A percentile compares a stretch with the other conserved stretches of the same genome.
These are phyloP conservation scores for Synergus gifuensis DNA, from an alignment of 2,888 invertebrate genomes.

Conservation along the genomic window DNA sequence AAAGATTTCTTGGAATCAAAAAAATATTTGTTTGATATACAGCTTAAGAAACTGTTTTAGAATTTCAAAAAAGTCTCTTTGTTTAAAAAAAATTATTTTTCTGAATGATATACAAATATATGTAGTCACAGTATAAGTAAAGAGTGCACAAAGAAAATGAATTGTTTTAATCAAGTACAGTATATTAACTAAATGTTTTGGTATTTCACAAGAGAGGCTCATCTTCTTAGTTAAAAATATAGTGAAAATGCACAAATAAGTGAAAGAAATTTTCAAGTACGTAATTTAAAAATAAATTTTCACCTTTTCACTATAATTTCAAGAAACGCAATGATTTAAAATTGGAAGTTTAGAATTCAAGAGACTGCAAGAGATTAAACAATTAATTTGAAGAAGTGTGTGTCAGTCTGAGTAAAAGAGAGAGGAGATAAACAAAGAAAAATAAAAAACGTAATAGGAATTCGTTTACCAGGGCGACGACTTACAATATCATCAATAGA, in stretches of 20 bases:
- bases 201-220: neutral
- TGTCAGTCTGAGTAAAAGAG: constrained; percentile 44
- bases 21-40: no score
- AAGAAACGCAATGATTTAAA: no score
- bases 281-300: no score
- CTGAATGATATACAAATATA: neutral
- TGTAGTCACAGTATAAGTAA: constrained; percentile 36
- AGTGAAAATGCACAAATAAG: no score
- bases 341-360: neutral
- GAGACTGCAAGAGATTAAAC: neutral
- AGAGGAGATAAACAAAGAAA: constrained; percentile 55
- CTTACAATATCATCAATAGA: constrained; percentile 78
- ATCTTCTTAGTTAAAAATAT: no score
- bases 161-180: neutral
- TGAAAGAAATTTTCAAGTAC: no score
- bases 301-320: neutral
- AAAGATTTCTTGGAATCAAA: no score
- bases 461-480: constrained; percentile 76
- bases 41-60: no score
- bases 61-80: no score
- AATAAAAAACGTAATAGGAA: constrained; percentile 65
- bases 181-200: neutral
- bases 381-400: constrained; percentile 3
- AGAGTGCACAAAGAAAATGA: constrained; percentile 40
- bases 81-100: no score